These are phyloP conservation scores for Acanthis flammea DNA, from an alignment of 2,797 vertebrate species.

Conservation along the genomic window DNA sequence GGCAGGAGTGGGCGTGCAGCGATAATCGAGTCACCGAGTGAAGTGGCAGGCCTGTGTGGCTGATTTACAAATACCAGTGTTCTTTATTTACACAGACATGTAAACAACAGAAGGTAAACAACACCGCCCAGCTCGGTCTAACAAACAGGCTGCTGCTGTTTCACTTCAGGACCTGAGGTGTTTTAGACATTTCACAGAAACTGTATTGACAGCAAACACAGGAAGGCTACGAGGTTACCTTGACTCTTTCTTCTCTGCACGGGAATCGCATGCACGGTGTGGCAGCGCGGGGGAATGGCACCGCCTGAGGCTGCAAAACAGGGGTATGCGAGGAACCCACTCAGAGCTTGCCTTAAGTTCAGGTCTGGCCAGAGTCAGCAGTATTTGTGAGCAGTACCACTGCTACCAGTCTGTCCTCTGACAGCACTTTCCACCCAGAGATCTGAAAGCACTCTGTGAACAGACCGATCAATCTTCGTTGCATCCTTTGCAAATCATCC, in stretches of 20 bases:
- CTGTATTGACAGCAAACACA: constrained; percentile 41
- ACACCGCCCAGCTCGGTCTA: constrained; percentile 48
- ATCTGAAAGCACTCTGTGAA: neutral
- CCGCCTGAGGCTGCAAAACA: neutral
- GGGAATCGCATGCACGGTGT: neutral
- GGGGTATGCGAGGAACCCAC: neutral
- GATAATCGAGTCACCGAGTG: neutral
- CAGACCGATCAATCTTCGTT: neutral
- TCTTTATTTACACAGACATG: constrained; percentile 68
- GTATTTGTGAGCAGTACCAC: neutral
- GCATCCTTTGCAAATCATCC: neutral
- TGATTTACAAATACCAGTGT: constrained; percentile 59
- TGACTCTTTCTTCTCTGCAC: neutral
- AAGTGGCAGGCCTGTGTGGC: constrained; percentile 1
- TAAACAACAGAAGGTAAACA: constrained; percentile 71
- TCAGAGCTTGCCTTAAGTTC: neutral
- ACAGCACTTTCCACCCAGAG: neutral
- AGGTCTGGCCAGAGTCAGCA: neutral
- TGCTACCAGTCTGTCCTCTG: neutral
- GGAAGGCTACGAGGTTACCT: constrained; percentile 19
- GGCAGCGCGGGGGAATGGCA: neutral
- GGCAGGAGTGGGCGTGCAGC: neutral
- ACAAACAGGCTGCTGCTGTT: constrained; percentile 63
- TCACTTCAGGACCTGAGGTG: constrained; percentile 63
- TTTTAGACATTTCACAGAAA: constrained; percentile 67